Evolutionary conservation across 2,797 vertebrate species (phyloP).

Genomic region (Danio jaintianensis): DNA sequence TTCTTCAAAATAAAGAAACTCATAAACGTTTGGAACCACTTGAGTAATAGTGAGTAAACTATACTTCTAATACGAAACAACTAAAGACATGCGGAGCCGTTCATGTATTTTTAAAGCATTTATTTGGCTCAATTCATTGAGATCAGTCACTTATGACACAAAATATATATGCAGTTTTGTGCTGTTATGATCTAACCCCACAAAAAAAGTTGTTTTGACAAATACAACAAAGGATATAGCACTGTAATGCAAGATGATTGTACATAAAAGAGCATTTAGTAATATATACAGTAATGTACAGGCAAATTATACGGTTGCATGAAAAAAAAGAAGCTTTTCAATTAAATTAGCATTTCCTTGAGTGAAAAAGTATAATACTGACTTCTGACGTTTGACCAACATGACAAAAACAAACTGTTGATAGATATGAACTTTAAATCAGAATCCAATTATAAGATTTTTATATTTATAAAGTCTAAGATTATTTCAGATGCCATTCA

Average conservation of each 20-base stretch:
- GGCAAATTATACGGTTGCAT: neutral
- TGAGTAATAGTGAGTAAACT: too few relatives aligned
- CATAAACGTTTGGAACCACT: too few relatives aligned
- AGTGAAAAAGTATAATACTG: neutral
- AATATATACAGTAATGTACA: constrained; percentile 21
- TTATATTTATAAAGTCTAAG: neutral
- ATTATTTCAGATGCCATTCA: neutral
- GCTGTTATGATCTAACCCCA: neutral
- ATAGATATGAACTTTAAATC: neutral
- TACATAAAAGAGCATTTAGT: constrained; percentile 11
- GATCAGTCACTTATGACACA: neutral
- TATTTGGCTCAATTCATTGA: neutral
- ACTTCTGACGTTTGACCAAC: neutral
- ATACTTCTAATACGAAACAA: neutral
- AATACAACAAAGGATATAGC: neutral
- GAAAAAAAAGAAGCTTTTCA: neutral
- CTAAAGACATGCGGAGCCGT: neutral
- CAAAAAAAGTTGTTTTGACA: neutral
- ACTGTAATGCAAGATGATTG: neutral
- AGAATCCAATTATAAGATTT: neutral
- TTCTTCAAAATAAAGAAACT: too few relatives aligned
- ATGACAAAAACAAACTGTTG: neutral
- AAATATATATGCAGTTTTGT: neutral
- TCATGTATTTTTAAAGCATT: neutral
- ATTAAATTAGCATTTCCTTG: neutral